These are phyloP conservation scores for Macrotus californicus DNA, from an alignment of 2,113 vertebrate species.

Conservation along the genomic window DNA sequence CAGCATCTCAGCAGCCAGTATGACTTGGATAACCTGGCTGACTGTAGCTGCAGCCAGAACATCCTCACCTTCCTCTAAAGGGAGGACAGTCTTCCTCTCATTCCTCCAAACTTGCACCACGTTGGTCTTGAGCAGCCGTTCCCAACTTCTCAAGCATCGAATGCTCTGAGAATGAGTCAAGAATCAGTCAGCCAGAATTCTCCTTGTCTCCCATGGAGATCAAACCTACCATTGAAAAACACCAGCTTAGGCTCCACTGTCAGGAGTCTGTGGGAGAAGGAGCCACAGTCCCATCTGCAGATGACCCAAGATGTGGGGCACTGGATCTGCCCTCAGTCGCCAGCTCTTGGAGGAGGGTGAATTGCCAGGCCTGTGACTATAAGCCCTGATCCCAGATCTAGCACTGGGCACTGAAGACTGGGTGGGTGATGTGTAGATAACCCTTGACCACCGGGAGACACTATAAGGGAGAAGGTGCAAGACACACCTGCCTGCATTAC, in stretches of 20 bases:
- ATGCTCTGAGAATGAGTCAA: not conserved
- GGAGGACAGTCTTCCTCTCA: not conserved
- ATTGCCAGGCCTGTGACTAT: not conserved
- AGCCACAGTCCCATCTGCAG: too few species aligned
- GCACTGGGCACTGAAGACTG: not conserved
- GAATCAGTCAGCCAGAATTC: not conserved
- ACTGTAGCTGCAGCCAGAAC: fast-evolving
- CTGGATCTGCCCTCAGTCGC: not conserved
- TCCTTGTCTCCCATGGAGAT: not conserved
- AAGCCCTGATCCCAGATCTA: too few species aligned
- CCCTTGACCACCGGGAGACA: not conserved
- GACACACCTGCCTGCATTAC: not conserved
- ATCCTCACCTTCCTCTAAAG: fast-evolving
- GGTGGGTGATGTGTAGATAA: not conserved
- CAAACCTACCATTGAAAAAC: not conserved
- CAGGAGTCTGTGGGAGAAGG: not conserved
- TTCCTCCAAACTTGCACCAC: not conserved
- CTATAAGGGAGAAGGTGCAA: not conserved
- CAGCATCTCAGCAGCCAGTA: too few species aligned
- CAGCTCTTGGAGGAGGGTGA: not conserved
- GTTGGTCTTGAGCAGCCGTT: not conserved
- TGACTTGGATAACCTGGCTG: not conserved
- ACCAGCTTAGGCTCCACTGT: not conserved
- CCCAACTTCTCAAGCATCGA: not conserved
- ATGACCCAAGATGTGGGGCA: fast-evolving